phyloP scores from a whole-genome alignment of 2,888 invertebrate species.

The Megaustenia siamemsis region DNA sequence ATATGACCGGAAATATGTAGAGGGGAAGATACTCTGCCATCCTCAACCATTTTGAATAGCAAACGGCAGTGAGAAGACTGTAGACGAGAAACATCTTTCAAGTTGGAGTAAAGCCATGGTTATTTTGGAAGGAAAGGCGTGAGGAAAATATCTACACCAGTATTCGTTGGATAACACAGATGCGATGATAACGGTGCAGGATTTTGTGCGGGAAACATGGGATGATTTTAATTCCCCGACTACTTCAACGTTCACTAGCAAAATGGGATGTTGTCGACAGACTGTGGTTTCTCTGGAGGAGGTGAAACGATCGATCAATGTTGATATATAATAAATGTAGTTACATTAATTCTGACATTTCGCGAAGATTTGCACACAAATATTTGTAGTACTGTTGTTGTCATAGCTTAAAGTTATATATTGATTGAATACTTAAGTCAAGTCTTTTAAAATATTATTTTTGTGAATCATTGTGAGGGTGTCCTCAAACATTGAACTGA shows the following conservation, averaged over 20 bases:
- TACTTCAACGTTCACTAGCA: constrained; percentile 95
- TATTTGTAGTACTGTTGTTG: background rate
- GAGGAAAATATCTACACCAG: too few species aligned
- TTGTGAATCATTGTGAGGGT: too few species aligned
- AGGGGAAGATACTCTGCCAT: too few species aligned
- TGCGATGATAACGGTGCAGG: constrained; percentile 88
- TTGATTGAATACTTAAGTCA: background rate
- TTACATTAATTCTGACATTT: background rate
- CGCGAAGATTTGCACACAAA: background rate
- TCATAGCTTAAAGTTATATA: background rate
- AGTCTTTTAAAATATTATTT: too few species aligned
- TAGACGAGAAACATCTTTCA: too few species aligned
- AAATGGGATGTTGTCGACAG: constrained; percentile 96
- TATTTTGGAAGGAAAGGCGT: too few species aligned
- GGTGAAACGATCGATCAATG: constrained; percentile 83
- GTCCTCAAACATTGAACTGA: too few species aligned
- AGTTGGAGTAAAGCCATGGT: too few species aligned
- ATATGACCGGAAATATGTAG: too few species aligned
- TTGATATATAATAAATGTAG: background rate
- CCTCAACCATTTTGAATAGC: too few species aligned
- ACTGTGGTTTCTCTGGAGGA: constrained; percentile 95
- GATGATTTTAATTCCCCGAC: constrained; percentile 98
- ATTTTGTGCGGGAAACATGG: constrained; percentile 96
- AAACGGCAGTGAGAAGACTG: too few species aligned
- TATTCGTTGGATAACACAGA: too few species aligned